Evolutionary conservation across 1,140 invertebrate species (phyloP), one percentile per base, ranked within the genome.

Genomic region (Dendrolimus punctatus): DNA sequence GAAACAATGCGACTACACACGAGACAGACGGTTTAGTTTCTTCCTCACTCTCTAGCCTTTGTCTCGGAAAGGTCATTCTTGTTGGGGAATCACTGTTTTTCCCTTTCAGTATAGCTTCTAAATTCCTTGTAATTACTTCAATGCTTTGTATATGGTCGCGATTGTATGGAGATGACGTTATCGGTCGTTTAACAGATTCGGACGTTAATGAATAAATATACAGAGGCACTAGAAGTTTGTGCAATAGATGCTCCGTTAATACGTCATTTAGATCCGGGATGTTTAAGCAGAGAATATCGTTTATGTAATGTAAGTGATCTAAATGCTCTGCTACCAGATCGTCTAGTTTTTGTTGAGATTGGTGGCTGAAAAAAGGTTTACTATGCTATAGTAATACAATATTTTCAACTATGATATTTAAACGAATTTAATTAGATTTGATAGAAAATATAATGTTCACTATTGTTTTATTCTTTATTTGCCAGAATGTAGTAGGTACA

Each of bases 301-400:
- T 99, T 36, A 99, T 88, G 83, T 99, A 99, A 87, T 99, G 98
- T 8, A 99, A 88, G 85, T 99, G 96, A 85, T 99, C 98, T 44
- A 99, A 88, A 85, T 99, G 98, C 88, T 99, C 97, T 0, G 98
- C 98, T 4, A 99, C 97, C 48, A 99, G 89, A 85, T 98, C 98
- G 8, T 96, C 92, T 42, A 99, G 88, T 74, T 96, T 93, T 84
- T 92, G 96, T 85, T 93, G 96, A 79, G 91, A 97, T 88, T 97
- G 95, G 80, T 97, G 97, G 80, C 91, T 95, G 83, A 23, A 51
- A 49, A 54, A 51, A 42, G 46, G 44, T 6, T 6, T 23, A 49
- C 40, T 42, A 37, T 41, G 41, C 23, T 53, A n/a, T n/a, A 47
- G 23, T 41, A 46, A 23, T 23, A 23, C 23, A 23, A 23, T 23